A percentile compares a stretch with the other conserved stretches of the same genome.
These are phyloP conservation scores for Saccostrea echinata DNA, from an alignment of 1,140 invertebrate species.

Conservation along the genomic window DNA sequence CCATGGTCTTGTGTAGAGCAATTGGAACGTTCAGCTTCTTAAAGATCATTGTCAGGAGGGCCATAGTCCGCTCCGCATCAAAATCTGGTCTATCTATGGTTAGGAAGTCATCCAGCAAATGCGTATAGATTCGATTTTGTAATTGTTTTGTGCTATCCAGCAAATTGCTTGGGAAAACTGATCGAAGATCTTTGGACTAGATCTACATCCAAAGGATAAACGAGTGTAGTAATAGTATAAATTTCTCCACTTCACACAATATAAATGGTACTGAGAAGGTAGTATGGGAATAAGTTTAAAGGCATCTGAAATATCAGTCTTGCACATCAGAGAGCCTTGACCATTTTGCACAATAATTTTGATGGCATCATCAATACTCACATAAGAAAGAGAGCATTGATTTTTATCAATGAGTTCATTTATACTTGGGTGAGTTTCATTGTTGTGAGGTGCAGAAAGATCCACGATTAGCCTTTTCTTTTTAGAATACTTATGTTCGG, in stretches of 20 bases:
- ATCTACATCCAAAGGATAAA: slow-evolving; percentile 31
- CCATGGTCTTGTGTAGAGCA: slow-evolving; percentile 24
- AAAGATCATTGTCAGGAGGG: neutral
- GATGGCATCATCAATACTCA: too few relatives aligned
- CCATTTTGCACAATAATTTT: too few relatives aligned
- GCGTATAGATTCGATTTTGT: slow-evolving; percentile 27
- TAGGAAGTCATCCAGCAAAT: slow-evolving; percentile 45
- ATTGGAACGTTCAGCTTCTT: neutral
- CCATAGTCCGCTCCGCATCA: neutral
- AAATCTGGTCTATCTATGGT: neutral
- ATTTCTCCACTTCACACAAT: slow-evolving; percentile 39
- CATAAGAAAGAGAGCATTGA: slow-evolving; percentile 42
- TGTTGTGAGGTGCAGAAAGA: slow-evolving; percentile 55
- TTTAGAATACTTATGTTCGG: slow-evolving; percentile 46
- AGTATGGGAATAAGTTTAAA: neutral
- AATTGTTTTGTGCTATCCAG: slow-evolving; percentile 44
- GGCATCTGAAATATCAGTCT: too few relatives aligned
- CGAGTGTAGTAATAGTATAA: slow-evolving; percentile 40
- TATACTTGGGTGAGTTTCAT: slow-evolving; percentile 28
- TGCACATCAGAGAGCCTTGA: too few relatives aligned
- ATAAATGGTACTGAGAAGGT: neutral
- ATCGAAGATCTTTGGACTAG: slow-evolving; percentile 49
- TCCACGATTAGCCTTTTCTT: slow-evolving; percentile 56
- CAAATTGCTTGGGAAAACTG: slow-evolving; percentile 41
- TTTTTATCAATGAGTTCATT: slow-evolving; percentile 61